A percentile compares a stretch with the other conserved stretches of the same genome.
These are phyloP conservation scores for Pelecanus crispus DNA, from an alignment of 2,113 vertebrate genomes.

Conservation along the genomic window DNA sequence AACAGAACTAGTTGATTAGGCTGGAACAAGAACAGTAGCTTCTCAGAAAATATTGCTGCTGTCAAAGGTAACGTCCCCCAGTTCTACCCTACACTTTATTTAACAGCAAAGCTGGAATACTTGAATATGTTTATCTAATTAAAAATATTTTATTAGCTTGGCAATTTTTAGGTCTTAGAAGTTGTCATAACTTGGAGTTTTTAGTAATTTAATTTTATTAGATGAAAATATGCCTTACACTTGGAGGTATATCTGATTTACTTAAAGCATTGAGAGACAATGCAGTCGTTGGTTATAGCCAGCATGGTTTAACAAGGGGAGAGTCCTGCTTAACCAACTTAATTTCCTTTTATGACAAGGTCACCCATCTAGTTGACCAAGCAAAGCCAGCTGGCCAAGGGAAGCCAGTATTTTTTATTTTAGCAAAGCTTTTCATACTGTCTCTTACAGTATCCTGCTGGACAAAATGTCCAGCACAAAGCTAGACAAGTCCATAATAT, in stretches of 20 bases:
- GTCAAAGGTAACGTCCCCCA: not conserved
- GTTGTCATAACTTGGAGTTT: not conserved
- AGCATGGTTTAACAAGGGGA: accelerated
- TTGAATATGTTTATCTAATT: not conserved
- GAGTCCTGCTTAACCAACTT: not conserved
- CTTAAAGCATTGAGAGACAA: not conserved
- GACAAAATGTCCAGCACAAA: not conserved
- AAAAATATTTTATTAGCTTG: not conserved
- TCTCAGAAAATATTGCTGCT: not conserved
- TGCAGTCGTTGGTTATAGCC: not conserved
- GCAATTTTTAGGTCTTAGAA: not conserved
- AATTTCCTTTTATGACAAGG: not conserved
- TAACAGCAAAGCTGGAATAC: not conserved
- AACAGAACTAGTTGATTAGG: not conserved
- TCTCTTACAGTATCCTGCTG: not conserved
- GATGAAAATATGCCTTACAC: not conserved
- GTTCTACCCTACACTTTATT: not conserved
- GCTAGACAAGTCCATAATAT: not conserved
- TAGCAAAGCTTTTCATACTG: not conserved
- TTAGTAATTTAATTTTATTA: not conserved
- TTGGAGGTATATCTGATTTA: not conserved
- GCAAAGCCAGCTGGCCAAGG: not conserved
- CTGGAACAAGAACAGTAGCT: not conserved
- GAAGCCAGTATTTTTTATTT: not conserved
- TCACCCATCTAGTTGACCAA: not conserved